These are phyloP conservation scores for Caenorhabditis becei DNA, from an alignment of 2,888 invertebrate genomes.

Conservation along the genomic window DNA sequence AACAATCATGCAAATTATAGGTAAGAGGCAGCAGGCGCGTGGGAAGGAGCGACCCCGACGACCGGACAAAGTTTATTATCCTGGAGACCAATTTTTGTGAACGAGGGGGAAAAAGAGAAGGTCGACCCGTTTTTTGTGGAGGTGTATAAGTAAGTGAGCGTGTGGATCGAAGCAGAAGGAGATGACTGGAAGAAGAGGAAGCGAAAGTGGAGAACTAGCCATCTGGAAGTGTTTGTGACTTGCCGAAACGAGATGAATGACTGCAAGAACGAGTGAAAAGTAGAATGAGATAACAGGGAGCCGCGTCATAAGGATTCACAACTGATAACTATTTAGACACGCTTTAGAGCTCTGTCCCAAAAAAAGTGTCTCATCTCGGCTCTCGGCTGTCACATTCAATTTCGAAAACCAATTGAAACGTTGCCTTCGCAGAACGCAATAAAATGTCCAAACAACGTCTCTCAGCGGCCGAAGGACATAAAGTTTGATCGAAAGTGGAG, in stretches of 20 bases:
- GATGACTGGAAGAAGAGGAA: slow-evolving; percentile 27
- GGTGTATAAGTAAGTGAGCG: slow-evolving; percentile 31
- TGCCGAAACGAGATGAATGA: slow-evolving; percentile 11
- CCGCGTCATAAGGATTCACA: too few relatives aligned
- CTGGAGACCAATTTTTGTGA: slow-evolving; percentile 25
- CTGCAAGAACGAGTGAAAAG: not conserved
- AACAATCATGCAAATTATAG: slow-evolving; percentile 56
- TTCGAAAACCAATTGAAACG: slow-evolving; percentile 32
- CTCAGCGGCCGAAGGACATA: slow-evolving; percentile 1
- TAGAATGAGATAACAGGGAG: not conserved
- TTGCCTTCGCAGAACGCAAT: slow-evolving; percentile 18
- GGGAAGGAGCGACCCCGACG: not conserved
- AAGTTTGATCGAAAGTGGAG: slow-evolving; percentile 23
- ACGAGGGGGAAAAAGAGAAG: slow-evolving; percentile 23
- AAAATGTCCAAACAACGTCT: slow-evolving; percentile 33
- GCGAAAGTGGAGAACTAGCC: slow-evolving; percentile 37
- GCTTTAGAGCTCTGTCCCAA: not conserved
- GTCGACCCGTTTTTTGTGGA: slow-evolving; percentile 50
- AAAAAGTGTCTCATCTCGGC: not conserved
- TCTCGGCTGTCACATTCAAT: not conserved
- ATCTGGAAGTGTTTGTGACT: slow-evolving; percentile 48
- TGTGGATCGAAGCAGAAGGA: slow-evolving; percentile 52
- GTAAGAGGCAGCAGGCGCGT: slow-evolving; percentile 25
- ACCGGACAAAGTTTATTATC: slow-evolving; percentile 58
- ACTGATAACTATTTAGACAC: too few relatives aligned